Base-by-base conservation (phyloP, 2,113 vertebrate genomes). In the Ardeotis arabs region DNA sequence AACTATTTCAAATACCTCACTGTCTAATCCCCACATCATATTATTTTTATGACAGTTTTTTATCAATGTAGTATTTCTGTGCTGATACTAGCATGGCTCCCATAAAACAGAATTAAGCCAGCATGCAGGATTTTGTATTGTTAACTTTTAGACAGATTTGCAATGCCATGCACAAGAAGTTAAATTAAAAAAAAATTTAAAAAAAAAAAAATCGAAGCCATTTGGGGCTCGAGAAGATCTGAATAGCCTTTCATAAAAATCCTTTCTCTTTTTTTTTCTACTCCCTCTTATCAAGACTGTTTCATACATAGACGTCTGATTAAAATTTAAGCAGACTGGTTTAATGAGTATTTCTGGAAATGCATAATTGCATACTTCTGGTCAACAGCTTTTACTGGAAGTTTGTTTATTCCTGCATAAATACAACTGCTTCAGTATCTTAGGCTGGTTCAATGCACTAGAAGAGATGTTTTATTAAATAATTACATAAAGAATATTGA, bases 341-440 rank as follows among this genome's bases (percentile, higher is more conserved):
- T 97, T 95, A 96, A 97, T 95, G 77, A 95, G 60, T 89, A 89
- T 90, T 94, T 95, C 86, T 93, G 96, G 93, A 95, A 97, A 87
- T 35, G 62, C 84, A 45, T 91, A 93, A 91, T 95, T 95, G 90
- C 95, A 93, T 95, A 90, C 93, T 97, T 74, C 91, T 94, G 92
- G 88, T 97, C 92, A 96, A 78, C 80, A 96, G 87, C 87, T 91
- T 97, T 97, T 97, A 97, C 89, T 96, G 93, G 95, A 97, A 98
- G 88, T 91, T 96, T 90, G 86, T 96, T 97, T 95, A 95, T 75
- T 97, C 81, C 96, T 95, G 69, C 69, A 92, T 95, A 95, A 97
- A 97, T 94, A 95, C 70, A 87, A 97, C 93, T 95, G 85, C 66
- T 83, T 95, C 85, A 70, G 88, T 90, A 93, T 96, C 97, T 93